These are phyloP conservation scores for Dicentrarchus labrax DNA, from an alignment of 2,113 vertebrate genomes.

Conservation along the genomic window DNA sequence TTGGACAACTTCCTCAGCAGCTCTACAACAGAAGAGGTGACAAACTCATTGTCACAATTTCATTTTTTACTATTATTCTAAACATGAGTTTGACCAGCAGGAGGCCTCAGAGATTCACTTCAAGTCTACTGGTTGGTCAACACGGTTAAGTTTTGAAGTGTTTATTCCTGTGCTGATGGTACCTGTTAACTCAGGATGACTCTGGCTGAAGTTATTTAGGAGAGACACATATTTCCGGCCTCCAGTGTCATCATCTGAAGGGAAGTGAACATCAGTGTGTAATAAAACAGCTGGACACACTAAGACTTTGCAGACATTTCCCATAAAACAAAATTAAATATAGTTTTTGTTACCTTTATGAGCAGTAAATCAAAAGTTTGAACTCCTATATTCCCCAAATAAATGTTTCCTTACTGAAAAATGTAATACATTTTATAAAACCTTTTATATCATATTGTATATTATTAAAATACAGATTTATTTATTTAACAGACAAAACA, in stretches of 20 bases:
- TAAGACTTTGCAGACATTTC: not conserved
- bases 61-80: too few relatives aligned
- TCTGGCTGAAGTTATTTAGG: slow-evolving; percentile 69
- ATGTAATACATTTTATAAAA: not conserved
- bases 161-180: not conserved
- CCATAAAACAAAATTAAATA: not conserved
- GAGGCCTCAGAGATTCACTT: slow-evolving; percentile 38
- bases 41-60: not conserved
- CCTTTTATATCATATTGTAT: not conserved
- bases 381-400: not conserved
- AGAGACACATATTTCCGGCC: slow-evolving; percentile 75
- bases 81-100: slow-evolving; percentile 33
- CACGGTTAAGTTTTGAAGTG: not conserved
- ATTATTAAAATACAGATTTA: not conserved
- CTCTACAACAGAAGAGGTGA: slow-evolving; percentile 51
- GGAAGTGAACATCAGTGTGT: not conserved
- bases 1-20: slow-evolving; percentile 78
- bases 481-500: not conserved
- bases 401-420: too few relatives aligned
- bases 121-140: not conserved
- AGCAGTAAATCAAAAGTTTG: not conserved
- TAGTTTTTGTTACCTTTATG: not conserved
- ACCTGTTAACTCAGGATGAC: slow-evolving; percentile 79
- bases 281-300: not conserved
- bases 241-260: slow-evolving; percentile 63